Evolutionary conservation across 2,797 vertebrate genomes (phyloP), one percentile per base, ranked within the genome.

Genomic region (Bryconaethiops microstoma): DNA sequence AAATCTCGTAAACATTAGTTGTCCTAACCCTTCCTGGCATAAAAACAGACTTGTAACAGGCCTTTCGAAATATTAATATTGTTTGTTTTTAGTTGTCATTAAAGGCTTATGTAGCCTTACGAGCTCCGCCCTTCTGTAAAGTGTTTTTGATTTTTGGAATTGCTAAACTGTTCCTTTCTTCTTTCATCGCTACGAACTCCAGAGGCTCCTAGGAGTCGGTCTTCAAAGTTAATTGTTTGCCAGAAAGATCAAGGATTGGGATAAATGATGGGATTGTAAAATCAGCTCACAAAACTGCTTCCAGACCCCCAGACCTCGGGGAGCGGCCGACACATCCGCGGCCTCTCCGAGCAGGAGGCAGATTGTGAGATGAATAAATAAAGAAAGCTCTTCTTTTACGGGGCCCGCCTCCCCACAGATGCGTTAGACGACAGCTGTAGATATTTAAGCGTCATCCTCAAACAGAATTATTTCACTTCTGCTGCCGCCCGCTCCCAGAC

Each of bases 391-490:
- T 88, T 91, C 85, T 92, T 90, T 90, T 88, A 91, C 91, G 83
- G 16, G 16, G 59, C 79, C 85, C 86, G 70, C 75, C 85, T 94
- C 90, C 87, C 90, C 23, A 82, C 73, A 90, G 90, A 92, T 92
- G 72, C 77, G 82, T 86, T 86, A 89, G 88, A 90, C 88, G 88
- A 92, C 92, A 93, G 90, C 89, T 91, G 90, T 90, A 91, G 88
- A 93, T 91, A 91, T 92, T 93, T 92, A 92, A 92, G 87, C 39
- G 78, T 91, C 89, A 90, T 90, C 86, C 91, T 92, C 91, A 93
- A 92, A 93, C 90, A 90, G 91, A 93, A 94, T 94, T 90, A 92
- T 93, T 92, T 92, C 88, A 86, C 84, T 92, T 91, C 86, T 87
- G 88, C 86, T 91, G 77, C 82, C 88, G 88, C 78, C 80, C 21